Evolutionary conservation across 2,113 vertebrate species (phyloP), one percentile per base, ranked within the genome.

Genomic region (Tonatia bakeri): DNA sequence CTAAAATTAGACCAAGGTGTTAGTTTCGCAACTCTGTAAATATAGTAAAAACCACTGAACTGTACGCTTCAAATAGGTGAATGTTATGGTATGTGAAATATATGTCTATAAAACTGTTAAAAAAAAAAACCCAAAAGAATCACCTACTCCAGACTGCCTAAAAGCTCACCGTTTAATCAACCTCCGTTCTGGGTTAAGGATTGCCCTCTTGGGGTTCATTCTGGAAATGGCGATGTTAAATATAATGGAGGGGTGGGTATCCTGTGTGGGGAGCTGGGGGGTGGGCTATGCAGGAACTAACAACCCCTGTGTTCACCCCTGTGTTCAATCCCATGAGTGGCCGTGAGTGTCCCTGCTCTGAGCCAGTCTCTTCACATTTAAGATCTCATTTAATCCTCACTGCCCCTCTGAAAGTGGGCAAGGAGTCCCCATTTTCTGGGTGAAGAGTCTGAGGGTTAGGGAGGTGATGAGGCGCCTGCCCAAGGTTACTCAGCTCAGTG

Each of bases 241-340:
- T 43, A 14, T 11, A 56, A 73, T 56, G 38, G 38, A 43, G 26
- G 75, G 75, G 36, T 13, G 9, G 75, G 36, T 22, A 5, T 26
- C 43, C 31, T 17, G 0, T 10, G 5, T 1, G 36, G 50, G 17
- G 4, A 24, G 45, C 24, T 8, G 12, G 12, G 2, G 11, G n/a
- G 11, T 3, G 59, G 38, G 20, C n/a, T 7, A 0, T 14, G 12
- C 12, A 14, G 38, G 50, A 4, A 43, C 31, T 7, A 20, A 26
- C 1, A 16, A 26, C 0, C 50, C 0, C 31, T 20, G 15, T 38
- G 7, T n/a, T 54, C n/a, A 19, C n/a, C 64, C 26, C 26, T 70
- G 50, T 20, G 33, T 22, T 17, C 19, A 22, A 28, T 64, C 76
- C 24, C 4, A 2, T 20, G 31, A 20, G 61, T 36, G 61, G n/a